phyloP scores from a whole-genome alignment of 1,140 invertebrate genomes.

The Campoletis sonorensis region DNA sequence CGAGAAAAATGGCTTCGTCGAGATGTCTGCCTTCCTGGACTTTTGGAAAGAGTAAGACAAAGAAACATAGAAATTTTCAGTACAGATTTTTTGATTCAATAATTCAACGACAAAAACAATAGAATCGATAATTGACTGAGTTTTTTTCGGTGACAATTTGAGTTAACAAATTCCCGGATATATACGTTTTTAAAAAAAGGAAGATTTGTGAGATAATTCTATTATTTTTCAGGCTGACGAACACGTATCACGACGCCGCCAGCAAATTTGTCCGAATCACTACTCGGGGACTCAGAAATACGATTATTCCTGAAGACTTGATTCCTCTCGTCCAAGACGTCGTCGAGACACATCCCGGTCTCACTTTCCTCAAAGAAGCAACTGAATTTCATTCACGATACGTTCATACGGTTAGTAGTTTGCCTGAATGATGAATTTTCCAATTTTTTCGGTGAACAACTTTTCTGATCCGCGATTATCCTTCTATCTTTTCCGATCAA shows the following conservation, averaged over 20 bases:
- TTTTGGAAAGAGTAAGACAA: conserved; percentile 92
- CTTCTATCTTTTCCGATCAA: too few species aligned
- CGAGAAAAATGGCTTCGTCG: conserved; percentile 84
- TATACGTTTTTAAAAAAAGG: neutral
- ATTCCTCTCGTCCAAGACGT: conserved; percentile 97
- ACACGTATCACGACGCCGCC: conserved; percentile 90
- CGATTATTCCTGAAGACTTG: conserved; percentile 90
- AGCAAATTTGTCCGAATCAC: conserved; percentile 93
- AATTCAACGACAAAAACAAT: too few species aligned
- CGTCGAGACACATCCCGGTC: conserved; percentile 98
- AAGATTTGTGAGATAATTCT: neutral
- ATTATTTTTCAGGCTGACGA: conserved; percentile 80
- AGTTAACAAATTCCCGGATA: neutral
- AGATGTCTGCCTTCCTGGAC: conserved; percentile 89
- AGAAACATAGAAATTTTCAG: neutral
- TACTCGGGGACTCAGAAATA: conserved; percentile 81
- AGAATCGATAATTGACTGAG: neutral
- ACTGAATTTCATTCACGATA: conserved; percentile 99
- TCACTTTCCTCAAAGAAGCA: conserved; percentile 97
- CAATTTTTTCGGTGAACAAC: neutral
- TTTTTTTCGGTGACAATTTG: too few species aligned
- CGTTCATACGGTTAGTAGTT: conserved; percentile 88
- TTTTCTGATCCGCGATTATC: too few species aligned
- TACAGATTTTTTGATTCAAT: neutral
- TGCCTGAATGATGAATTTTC: neutral